Evolutionary conservation across 2,113 vertebrate genomes (phyloP), one percentile per base, ranked within the genome.

Genomic region (Istiophorus platypterus): DNA sequence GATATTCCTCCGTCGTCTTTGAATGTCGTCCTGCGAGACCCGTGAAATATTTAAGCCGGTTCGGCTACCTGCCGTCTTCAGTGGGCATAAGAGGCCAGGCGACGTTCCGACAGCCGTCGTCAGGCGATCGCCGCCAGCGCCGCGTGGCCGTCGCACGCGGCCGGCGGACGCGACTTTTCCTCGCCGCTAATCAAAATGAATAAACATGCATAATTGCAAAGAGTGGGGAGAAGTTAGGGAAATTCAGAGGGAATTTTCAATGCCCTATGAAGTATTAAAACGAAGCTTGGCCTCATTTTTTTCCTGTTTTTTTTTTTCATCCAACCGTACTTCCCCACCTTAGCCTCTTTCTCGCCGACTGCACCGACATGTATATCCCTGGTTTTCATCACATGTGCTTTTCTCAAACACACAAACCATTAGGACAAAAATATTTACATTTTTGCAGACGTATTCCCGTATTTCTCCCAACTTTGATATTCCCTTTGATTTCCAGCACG

Each of bases 341-440:
- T 92, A 76, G 84, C 72, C n/a, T n/a, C n/a, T 78, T 47, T 66
- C 56, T 20, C n/a, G 26, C 59, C 34, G 42, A 31, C 75, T 61
- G 73, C 62, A 41, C 71, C 66, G 62, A 42, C 79, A 56, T 81
- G 78, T 73, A 79, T 67, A 84, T 81, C 85, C 54, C 81, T 37
- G 78, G 47, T 70, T 86, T 83, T 90, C 87, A 87, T 85, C 89
- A 82, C 78, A 69, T 74, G 52, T 15, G 72, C 86, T 49, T 80
- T 78, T 68, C 84, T 86, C 88, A 86, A 81, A 85, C 88, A 90
- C 83, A 84, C 90, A 87, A 92, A 87, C 88, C 89, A 83, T 87
- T 82, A 91, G 85, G 90, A 93, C 92, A 92, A 94, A 94, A 93
- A 93, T 93, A 92, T 94, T 93, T 94, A 85, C 91, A 91, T 89